These are phyloP conservation scores for Sander vitreus DNA, from an alignment of 2,113 vertebrate species.

Conservation along the genomic window DNA sequence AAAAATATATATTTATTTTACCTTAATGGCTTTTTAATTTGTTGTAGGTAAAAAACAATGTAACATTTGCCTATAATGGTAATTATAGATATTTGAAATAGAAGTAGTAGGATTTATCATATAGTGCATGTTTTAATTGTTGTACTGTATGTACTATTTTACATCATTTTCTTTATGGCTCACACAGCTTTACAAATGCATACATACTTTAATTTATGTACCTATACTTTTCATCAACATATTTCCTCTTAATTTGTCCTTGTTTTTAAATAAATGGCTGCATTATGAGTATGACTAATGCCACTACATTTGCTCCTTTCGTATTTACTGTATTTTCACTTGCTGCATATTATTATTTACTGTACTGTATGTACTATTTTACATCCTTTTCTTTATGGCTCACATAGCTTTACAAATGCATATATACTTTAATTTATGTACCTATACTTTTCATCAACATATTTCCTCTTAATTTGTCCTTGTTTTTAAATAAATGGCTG, in stretches of 20 bases:
- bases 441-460: background rate
- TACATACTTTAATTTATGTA: background rate
- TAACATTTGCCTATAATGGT: background rate
- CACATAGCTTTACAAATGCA: background rate
- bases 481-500: background rate
- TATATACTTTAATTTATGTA: background rate
- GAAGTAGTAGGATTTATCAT: background rate
- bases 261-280: background rate
- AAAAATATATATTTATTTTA: background rate
- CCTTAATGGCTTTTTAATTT: background rate
- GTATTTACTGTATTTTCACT: conserved; percentile 17
- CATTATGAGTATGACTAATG: conserved; percentile 27
- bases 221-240: background rate
- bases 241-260: background rate
- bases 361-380: background rate
- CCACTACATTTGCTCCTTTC: background rate
- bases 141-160: background rate
- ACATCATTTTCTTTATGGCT: background rate
- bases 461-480: background rate
- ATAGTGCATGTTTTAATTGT: background rate
- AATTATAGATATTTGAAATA: background rate
- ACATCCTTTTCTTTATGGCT: background rate
- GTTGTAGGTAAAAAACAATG: background rate
- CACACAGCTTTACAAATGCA: background rate
- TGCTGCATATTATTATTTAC: conserved; percentile 9